Evolutionary conservation across 1,140 invertebrate species (phyloP).

Genomic region (Magallana angulata): DNA sequence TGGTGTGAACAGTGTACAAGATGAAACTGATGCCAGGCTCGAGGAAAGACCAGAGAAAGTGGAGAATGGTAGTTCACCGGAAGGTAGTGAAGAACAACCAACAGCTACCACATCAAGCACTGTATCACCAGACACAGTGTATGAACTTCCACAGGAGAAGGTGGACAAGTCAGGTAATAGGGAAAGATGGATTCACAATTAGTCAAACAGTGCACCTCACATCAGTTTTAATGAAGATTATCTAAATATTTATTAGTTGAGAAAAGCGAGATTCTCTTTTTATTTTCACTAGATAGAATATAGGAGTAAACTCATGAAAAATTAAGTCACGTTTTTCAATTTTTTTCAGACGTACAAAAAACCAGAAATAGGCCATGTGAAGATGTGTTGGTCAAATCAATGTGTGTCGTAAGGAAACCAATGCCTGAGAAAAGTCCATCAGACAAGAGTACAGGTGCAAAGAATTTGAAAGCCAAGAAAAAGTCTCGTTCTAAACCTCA

Average conservation of each 20-base stretch:
- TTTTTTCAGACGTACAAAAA: conserved; percentile 54
- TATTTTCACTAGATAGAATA: no score
- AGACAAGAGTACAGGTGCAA: conserved; percentile 39
- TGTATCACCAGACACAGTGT: neutral
- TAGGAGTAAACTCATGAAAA: no score
- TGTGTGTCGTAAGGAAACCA: conserved; percentile 71
- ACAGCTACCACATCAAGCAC: neutral
- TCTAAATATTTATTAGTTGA: no score
- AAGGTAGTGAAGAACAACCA: conserved; percentile 3
- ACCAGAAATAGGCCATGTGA: conserved; percentile 71
- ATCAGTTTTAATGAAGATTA: no score
- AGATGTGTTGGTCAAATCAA: conserved; percentile 73
- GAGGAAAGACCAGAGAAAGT: neutral
- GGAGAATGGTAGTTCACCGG: neutral
- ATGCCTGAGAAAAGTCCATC: conserved; percentile 47
- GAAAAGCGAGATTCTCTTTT: no score
- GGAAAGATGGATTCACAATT: no score
- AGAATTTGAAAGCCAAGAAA: conserved; percentile 55
- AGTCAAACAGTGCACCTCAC: no score
- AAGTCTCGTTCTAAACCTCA: conserved; percentile 56
- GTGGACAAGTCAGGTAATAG: conserved; percentile 32
- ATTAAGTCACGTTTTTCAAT: neutral
- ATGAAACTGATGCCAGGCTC: conserved; percentile 4
- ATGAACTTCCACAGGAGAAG: conserved; percentile 40
- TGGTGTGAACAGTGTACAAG: neutral